phyloP scores from a whole-genome alignment of 2,113 vertebrate species.

The Mixornis gularis region DNA sequence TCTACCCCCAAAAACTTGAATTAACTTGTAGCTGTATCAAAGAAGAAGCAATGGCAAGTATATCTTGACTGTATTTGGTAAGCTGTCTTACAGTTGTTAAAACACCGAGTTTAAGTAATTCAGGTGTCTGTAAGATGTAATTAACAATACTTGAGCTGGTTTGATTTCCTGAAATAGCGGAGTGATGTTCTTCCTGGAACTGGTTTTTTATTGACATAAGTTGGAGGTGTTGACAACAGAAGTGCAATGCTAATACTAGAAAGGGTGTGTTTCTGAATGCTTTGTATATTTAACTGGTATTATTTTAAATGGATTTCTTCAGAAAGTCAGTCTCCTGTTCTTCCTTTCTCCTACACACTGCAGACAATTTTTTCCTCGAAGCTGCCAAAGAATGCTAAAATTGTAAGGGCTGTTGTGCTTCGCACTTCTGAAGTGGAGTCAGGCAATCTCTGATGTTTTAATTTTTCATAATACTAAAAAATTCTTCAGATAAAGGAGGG shows the following conservation, averaged over 20 bases:
- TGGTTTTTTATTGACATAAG: background rate
- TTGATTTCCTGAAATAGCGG: background rate
- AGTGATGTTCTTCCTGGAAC: background rate
- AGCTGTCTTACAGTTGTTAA: background rate
- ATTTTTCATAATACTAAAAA: background rate
- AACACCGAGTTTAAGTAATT: background rate
- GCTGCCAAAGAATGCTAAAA: background rate
- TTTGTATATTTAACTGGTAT: background rate
- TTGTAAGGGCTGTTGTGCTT: background rate
- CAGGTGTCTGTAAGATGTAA: background rate
- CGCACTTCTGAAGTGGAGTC: background rate
- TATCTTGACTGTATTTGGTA: background rate
- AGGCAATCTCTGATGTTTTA: background rate
- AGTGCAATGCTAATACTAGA: fast-evolving
- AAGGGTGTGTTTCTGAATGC: background rate
- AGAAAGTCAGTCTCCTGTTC: background rate
- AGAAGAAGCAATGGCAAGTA: background rate
- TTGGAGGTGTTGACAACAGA: background rate
- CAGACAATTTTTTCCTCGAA: background rate
- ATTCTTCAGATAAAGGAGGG: background rate
- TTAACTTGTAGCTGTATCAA: background rate
- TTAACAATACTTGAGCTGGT: background rate
- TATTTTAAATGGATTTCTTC: background rate
- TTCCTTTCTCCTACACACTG: background rate
- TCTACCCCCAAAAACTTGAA: fast-evolving